Evolutionary conservation across 2,888 invertebrate genomes (phyloP).

Genomic region (Drosophila engyochracea): DNA sequence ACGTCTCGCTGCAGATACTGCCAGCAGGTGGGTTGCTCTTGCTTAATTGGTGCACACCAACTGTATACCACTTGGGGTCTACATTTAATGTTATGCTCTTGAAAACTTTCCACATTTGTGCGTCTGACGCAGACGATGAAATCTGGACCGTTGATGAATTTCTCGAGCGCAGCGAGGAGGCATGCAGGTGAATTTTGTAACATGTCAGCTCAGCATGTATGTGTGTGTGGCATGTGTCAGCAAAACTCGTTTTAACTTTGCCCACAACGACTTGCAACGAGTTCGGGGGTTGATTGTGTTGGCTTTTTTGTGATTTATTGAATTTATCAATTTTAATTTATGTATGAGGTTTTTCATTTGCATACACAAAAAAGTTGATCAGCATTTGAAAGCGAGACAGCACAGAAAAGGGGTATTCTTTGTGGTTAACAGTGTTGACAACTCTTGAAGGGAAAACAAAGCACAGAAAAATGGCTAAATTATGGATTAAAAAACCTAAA

Average conservation of each 20-base stretch:
- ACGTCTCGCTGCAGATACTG: slow-evolving; percentile 91
- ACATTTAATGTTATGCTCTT: slow-evolving; percentile 50
- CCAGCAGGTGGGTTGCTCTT: slow-evolving; percentile 87
- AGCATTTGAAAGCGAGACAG: slow-evolving; percentile 9
- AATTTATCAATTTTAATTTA: slow-evolving; percentile 65
- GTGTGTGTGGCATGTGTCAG: slow-evolving; percentile 50
- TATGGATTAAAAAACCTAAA: not conserved
- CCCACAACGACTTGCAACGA: slow-evolving; percentile 4
- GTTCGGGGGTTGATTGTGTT: slow-evolving; percentile 31
- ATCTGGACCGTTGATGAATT: slow-evolving; percentile 96
- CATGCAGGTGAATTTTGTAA: slow-evolving; percentile 87
- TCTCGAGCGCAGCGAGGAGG: slow-evolving; percentile 92
- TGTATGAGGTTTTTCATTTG: slow-evolving; percentile 51
- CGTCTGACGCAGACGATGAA: slow-evolving; percentile 87
- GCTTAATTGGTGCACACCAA: slow-evolving; percentile 43
- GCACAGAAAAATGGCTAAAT: not conserved
- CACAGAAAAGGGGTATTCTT: not conserved
- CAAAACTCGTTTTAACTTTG: slow-evolving; percentile 65
- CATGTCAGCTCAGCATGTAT: slow-evolving; percentile 42
- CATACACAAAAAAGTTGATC: slow-evolving; percentile 36
- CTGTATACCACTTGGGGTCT: slow-evolving; percentile 15
- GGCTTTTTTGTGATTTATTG: slow-evolving; percentile 65
- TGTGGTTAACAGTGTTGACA: slow-evolving; percentile 1
- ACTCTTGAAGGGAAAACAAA: not conserved
- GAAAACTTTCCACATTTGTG: slow-evolving; percentile 74